Evolutionary conservation across 2,113 vertebrate species (phyloP).

Genomic region (Sciurus niger): DNA sequence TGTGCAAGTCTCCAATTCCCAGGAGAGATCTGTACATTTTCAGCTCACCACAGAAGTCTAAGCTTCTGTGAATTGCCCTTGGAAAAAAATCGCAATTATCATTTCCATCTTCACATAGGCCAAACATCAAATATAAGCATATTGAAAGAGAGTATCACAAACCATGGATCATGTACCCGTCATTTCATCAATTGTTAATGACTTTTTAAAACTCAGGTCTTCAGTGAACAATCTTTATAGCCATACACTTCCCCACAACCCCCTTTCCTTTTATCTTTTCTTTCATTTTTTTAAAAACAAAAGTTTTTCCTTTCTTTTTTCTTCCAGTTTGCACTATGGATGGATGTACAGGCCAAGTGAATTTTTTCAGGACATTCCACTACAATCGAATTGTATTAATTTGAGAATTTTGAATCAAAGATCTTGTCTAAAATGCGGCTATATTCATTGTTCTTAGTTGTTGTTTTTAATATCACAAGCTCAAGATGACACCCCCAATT

Average conservation of each 20-base stretch:
- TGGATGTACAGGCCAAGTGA: background rate
- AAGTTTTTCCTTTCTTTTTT: background rate
- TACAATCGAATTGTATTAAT: background rate
- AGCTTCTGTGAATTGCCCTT: background rate
- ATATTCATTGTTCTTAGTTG: background rate
- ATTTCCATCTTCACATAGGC: background rate
- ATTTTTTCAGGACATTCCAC: background rate
- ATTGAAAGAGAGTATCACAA: background rate
- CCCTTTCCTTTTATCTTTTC: background rate
- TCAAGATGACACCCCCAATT: background rate
- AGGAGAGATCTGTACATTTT: constrained; percentile 23
- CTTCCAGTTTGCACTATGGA: background rate
- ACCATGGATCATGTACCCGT: background rate
- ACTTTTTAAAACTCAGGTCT: background rate
- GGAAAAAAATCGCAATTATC: background rate
- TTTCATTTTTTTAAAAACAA: background rate
- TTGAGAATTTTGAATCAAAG: background rate
- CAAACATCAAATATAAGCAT: background rate
- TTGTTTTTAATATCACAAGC: background rate
- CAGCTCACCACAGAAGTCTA: background rate
- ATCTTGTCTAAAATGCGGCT: background rate
- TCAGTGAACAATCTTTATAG: background rate
- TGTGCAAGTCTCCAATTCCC: background rate
- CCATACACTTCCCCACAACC: background rate
- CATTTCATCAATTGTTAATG: constrained; percentile 30